Evolutionary conservation across 2,113 vertebrate genomes (phyloP).

Genomic region (Eulemur macaco): DNA sequence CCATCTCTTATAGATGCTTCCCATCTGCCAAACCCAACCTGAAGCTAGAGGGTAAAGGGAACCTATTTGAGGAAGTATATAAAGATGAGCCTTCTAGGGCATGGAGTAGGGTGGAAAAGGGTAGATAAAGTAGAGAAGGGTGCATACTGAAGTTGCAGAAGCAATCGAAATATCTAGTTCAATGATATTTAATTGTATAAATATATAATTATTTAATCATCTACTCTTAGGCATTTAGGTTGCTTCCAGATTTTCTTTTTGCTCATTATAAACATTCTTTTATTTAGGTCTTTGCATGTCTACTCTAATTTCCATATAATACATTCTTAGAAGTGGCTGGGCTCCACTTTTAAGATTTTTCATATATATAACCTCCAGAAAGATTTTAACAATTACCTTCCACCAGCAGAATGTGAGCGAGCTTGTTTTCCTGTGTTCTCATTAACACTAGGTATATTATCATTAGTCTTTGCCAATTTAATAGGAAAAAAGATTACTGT

Average conservation of each 20-base stretch:
- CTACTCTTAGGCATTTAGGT: background rate
- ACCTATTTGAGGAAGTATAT: background rate
- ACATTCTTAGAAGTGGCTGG: background rate
- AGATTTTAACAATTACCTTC: background rate
- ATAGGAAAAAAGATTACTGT: background rate
- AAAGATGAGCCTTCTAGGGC: constrained; percentile 4
- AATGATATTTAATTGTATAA: constrained; percentile 6
- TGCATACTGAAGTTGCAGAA: background rate
- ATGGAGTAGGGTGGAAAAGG: background rate
- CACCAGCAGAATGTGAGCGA: background rate
- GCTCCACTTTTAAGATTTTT: background rate
- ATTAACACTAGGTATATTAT: background rate
- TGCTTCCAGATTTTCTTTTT: background rate
- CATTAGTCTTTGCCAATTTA: background rate
- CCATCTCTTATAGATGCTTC: background rate
- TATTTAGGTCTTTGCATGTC: background rate
- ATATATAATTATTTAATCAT: background rate
- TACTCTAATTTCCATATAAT: background rate
- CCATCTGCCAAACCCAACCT: background rate
- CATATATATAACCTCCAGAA: background rate
- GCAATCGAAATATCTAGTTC: background rate
- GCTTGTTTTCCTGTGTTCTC: background rate
- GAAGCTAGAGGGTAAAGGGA: background rate
- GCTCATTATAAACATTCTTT: background rate
- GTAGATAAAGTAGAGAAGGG: background rate